Evolutionary conservation across 2,113 vertebrate genomes (phyloP), one percentile per base, ranked within the genome.

Genomic region (Megaptera novaeangliae): DNA sequence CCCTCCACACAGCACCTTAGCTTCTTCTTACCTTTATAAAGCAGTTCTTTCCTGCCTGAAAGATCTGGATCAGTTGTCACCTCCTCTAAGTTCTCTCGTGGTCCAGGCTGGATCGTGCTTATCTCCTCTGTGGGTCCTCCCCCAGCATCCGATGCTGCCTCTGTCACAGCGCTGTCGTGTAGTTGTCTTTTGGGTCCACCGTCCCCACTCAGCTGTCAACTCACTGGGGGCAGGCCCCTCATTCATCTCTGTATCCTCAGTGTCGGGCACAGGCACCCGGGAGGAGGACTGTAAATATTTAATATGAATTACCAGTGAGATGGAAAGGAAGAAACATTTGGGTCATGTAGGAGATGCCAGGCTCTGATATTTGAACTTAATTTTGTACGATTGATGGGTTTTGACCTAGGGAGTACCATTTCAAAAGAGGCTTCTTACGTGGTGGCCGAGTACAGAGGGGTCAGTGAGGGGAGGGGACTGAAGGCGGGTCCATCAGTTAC

Each of bases 401-500:
- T 66, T 46, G 61, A 74, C 57, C 31, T 18, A 17, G 39, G 39
- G 27, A 68, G 13, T 20, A 12, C 77, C 77, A 6, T 71, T 84
- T 82, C 29, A 34, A 64, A 85, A 78, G 71, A 27, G 68, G 17
- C 36, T 36, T 95, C 69, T 61, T 36, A 20, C 0, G 0, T 41
- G 63, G 31, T 31, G 57, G 36, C 23, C 3, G 21, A 5, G 1
- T 13, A 8, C 3, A 25, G n/a, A 31, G 12, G 31, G 39, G 3
- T 18, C 63, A 4, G 39, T 25, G 72, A 25, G 12, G 39, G 61
- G 52, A 82, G 63, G 39, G 52, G 27, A 1, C 25, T 3, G 15
- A 34, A 61, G 63, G 25, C 0, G 6, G 46, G 39, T 7, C 4
- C 1, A 0, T 23, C 34, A 1, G 12, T 72, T 8, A 17, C 41